phyloP scores from a whole-genome alignment of 2,888 invertebrate species.

The Agrenia bidenticulata region DNA sequence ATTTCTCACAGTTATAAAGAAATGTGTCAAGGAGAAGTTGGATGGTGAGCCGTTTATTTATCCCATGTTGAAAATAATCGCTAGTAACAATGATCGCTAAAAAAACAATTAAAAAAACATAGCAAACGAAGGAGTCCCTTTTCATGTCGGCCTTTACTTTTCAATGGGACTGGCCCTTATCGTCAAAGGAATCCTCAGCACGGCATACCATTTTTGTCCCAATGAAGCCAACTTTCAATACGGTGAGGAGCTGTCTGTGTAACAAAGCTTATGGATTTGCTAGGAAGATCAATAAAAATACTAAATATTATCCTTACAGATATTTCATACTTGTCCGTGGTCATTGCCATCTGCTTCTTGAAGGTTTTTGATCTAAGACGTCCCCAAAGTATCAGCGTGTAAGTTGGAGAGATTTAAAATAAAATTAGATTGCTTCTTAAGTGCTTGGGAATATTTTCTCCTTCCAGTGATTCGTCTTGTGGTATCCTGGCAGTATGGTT shows the following conservation, averaged over 20 bases:
- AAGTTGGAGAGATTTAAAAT: too few species aligned
- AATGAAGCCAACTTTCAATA: slow-evolving; percentile 13
- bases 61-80: neutral
- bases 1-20: slow-evolving; percentile 58
- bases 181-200: slow-evolving; percentile 1
- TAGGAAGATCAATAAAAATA: neutral
- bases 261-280: neutral
- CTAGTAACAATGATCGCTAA: neutral
- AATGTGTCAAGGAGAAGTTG: neutral
- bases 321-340: neutral
- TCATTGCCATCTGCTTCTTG: slow-evolving; percentile 9
- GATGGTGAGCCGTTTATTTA: neutral
- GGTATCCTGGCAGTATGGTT: neutral
- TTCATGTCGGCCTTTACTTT: slow-evolving; percentile 5
- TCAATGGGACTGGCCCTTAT: slow-evolving; percentile 11
- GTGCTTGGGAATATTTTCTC: too few species aligned
- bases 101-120: neutral
- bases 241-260: slow-evolving; percentile 1
- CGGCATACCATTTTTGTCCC: slow-evolving; percentile 3
- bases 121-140: slow-evolving; percentile 9
- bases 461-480: neutral
- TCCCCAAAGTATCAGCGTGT: neutral
- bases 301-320: slow-evolving; percentile 4
- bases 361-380: neutral
- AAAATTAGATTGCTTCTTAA: too few species aligned